Conservation (phyloP, 2,797 vertebrate species). For the Myiothlypis chrysogaster region DNA sequence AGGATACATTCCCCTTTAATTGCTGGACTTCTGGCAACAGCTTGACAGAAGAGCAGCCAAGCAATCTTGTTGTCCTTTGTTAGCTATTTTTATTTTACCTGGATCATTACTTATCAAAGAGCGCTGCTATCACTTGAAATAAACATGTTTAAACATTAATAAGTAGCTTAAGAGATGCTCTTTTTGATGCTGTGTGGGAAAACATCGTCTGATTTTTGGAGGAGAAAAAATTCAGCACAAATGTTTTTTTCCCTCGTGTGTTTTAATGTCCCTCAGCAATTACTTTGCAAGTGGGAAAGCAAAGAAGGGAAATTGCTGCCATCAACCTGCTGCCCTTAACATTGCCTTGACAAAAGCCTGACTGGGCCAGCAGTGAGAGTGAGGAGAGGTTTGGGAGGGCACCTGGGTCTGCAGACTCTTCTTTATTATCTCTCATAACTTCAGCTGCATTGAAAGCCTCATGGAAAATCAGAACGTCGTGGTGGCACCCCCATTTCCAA, state of each 20-base stretch:
- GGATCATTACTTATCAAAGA: slow-evolving; percentile 30
- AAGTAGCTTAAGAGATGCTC: neutral
- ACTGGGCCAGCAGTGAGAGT: rapidly evolving
- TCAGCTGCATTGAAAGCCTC: neutral
- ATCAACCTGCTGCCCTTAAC: neutral
- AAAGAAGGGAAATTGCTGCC: neutral
- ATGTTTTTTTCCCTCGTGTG: neutral
- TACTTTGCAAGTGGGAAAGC: neutral
- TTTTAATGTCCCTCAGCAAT: neutral
- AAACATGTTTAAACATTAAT: slow-evolving; percentile 54
- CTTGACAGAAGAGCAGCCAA: neutral
- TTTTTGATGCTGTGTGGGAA: neutral
- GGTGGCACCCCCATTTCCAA: neutral
- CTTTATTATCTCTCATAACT: neutral
- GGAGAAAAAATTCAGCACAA: neutral
- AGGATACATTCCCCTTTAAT: neutral
- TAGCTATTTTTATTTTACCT: slow-evolving; percentile 56
- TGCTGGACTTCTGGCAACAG: neutral
- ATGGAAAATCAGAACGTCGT: rapidly evolving
- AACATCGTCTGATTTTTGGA: neutral
- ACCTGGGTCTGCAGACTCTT: neutral
- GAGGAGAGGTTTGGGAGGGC: neutral
- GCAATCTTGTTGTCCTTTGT: slow-evolving; percentile 2
- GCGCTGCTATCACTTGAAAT: neutral
- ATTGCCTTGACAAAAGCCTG: neutral